Evolutionary conservation across 2,113 vertebrate species (phyloP).

Genomic region (Miniopterus natalensis): DNA sequence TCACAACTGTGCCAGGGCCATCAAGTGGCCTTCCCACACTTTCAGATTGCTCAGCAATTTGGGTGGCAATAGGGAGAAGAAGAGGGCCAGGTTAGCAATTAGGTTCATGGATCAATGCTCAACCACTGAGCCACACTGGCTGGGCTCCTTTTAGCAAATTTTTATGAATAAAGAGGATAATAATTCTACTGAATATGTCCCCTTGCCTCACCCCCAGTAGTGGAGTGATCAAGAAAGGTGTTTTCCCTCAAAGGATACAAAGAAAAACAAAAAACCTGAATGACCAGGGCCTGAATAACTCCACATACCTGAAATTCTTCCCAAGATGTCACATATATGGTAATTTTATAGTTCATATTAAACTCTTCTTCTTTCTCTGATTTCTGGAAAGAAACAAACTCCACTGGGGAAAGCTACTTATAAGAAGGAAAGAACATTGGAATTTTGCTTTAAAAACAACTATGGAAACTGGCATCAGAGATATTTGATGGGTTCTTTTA

Average conservation of each 20-base stretch:
- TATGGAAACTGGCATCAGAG: conserved; percentile 27
- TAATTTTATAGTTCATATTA: conserved; percentile 21
- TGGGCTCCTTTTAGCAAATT: neutral
- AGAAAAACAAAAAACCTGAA: neutral
- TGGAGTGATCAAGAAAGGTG: neutral
- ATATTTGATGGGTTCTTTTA: conserved; percentile 42
- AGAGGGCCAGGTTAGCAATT: neutral
- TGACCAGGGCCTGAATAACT: neutral
- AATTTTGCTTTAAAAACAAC: conserved; percentile 62
- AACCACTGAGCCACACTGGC: no score
- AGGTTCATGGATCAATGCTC: neutral
- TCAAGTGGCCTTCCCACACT: neutral
- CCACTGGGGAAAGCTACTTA: neutral
- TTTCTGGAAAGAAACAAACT: conserved; percentile 23
- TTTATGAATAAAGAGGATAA: neutral
- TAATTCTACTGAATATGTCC: neutral
- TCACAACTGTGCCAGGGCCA: neutral
- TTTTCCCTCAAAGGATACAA: neutral
- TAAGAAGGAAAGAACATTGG: conserved; percentile 32
- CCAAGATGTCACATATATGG: neutral
- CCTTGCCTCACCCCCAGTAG: neutral
- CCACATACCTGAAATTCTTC: conserved; percentile 18
- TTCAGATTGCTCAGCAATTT: neutral
- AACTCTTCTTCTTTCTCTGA: conserved; percentile 5
- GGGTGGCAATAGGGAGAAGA: neutral